Evolutionary conservation across 1,140 invertebrate species (phyloP).

Genomic region (Drosophila ohnishii): DNA sequence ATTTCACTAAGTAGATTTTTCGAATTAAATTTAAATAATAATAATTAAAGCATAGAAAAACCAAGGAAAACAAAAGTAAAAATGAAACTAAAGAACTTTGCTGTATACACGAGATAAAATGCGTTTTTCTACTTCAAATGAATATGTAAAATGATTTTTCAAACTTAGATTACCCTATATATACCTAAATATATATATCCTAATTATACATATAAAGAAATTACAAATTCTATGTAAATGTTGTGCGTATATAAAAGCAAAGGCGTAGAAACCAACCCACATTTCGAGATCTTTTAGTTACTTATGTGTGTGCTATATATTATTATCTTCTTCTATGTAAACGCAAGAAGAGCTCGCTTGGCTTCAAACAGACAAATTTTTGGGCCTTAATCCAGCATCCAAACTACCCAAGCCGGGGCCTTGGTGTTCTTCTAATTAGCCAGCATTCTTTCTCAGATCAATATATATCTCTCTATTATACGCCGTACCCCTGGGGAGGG

Average conservation of each 20-base stretch:
- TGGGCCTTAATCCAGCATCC: slow-evolving; percentile 34
- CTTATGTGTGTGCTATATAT: slow-evolving; percentile 45
- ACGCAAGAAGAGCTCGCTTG: slow-evolving; percentile 27
- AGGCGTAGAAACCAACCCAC: slow-evolving; percentile 25
- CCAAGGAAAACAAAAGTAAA: slow-evolving; percentile 16
- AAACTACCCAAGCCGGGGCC: slow-evolving; percentile 35
- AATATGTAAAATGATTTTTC: slow-evolving; percentile 75
- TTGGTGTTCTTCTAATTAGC: slow-evolving; percentile 22
- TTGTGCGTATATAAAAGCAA: slow-evolving; percentile 42
- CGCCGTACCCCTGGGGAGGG: slow-evolving; percentile 38
- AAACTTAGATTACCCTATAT: slow-evolving; percentile 41
- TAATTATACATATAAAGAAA: slow-evolving; percentile 41
- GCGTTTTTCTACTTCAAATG: slow-evolving; percentile 67
- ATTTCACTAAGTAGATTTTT: slow-evolving; percentile 79
- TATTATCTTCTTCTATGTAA: slow-evolving; percentile 22
- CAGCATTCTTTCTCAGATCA: slow-evolving; percentile 44
- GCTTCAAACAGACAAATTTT: slow-evolving; percentile 26
- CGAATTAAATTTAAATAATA: slow-evolving; percentile 72
- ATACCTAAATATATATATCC: slow-evolving; percentile 31
- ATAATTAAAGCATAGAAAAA: slow-evolving; percentile 38
- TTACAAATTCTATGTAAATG: slow-evolving; percentile 48
- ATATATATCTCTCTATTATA: slow-evolving; percentile 22
- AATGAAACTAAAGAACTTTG: slow-evolving; percentile 46
- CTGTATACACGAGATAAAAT: slow-evolving; percentile 48
- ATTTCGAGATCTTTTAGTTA: slow-evolving; percentile 36